phyloP scores from a whole-genome alignment of 1,140 invertebrate species.

The Belonocnema kinseyi region DNA sequence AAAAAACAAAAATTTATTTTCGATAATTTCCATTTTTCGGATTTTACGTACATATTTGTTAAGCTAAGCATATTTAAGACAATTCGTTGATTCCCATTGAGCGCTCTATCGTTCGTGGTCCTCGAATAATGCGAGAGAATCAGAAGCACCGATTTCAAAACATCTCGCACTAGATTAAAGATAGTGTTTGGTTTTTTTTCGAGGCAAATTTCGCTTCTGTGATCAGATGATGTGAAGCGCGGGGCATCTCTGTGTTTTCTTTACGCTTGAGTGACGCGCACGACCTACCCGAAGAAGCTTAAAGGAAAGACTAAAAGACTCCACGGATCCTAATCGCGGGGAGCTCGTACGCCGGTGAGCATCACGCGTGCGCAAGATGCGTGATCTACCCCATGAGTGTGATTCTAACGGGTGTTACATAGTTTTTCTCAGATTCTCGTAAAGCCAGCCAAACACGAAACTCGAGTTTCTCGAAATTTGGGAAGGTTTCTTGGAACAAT shows the following conservation, averaged over 20 bases:
- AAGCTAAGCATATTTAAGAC: conserved; percentile 13
- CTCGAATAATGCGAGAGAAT: not conserved
- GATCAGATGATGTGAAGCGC: not conserved
- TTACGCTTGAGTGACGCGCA: not conserved
- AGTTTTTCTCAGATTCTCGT: conserved; percentile 24
- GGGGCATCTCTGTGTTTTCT: conserved; percentile 16
- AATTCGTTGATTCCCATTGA: conserved; percentile 15
- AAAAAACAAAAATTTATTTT: not conserved
- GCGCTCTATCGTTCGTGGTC: not conserved
- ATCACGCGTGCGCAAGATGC: conserved; percentile 19
- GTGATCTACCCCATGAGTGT: conserved; percentile 26
- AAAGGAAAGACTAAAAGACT: conserved; percentile 30
- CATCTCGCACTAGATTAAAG: not conserved
- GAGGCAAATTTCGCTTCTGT: not conserved
- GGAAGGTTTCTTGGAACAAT: not conserved
- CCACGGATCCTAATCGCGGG: conserved; percentile 29
- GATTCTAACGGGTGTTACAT: conserved; percentile 41
- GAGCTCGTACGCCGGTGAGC: conserved; percentile 28
- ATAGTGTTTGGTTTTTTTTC: not conserved
- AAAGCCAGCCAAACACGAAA: not conserved
- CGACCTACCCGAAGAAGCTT: conserved; percentile 31
- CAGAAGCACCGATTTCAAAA: conserved; percentile 8
- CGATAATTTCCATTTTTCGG: not conserved
- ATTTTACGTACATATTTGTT: not conserved
- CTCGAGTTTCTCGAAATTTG: not conserved